Base-by-base conservation (phyloP, 1,140 invertebrate genomes). In the Ips typographus region DNA sequence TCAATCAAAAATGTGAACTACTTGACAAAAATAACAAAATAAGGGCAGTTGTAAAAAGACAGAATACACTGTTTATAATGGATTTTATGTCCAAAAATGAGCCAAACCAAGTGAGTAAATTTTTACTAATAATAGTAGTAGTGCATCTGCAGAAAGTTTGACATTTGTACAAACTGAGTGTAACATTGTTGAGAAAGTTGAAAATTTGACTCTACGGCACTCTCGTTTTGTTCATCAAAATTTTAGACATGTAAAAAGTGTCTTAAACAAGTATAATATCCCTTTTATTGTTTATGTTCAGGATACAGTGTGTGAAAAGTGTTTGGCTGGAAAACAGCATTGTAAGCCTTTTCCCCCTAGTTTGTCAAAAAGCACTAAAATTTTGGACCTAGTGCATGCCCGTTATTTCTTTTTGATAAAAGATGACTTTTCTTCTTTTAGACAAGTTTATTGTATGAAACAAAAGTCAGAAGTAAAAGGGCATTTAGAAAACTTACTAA, bases 331-430 rank as follows among this genome's bases (percentile, higher is more conserved):
- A 36, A 55, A 55, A 55, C 52, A 55, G 37, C 4, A 36, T 55
- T 8, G 37, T 5, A 4, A 8, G 4, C 52, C 52, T 4, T 55
- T 55, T 55, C 7, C 4, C 36, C 5, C 7, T 4, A 55, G 37
- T 55, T 4, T 8, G 5, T 8, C 52, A 55, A 55, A 37, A 55
- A 36, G 6, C 4, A n/a, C 7, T 7, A 5, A 37, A 7, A 5
- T n/a, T 22, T 51, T 59, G 37, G 77, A 78, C 70, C 5, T 75
- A 6, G 62, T 77, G 42, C 74, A 78, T 68, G 68, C 69, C 6
- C 77, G 80, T 71, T 40, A 80, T 73, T 75, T 80, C 40, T 36
- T 80, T 4, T 74, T 74, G 1, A 79, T 80, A 55, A 76, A 79
- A 55, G 77, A 80, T 68, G 78, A 81, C 44, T 72, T 42, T 55